Percentiles rank a stretch among this genome's conserved stretches.
These are phyloP conservation scores for Podarcis cretensis DNA, from an alignment of 2,113 vertebrate species.

Conservation along the genomic window DNA sequence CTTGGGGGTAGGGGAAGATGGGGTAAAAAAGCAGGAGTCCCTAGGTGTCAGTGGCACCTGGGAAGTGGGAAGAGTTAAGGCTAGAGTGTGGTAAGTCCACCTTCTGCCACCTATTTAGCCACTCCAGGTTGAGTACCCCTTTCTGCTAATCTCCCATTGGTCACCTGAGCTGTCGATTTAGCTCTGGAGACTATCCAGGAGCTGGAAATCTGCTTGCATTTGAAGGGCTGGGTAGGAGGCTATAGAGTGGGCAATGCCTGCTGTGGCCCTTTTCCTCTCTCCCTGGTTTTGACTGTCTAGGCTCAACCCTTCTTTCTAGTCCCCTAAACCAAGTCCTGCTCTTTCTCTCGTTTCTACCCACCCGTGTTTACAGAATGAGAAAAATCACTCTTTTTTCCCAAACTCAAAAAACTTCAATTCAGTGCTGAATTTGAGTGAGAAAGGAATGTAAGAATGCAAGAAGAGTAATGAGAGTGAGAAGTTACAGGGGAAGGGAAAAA, in stretches of 20 bases:
- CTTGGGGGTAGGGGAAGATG: background rate
- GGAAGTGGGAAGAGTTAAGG: background rate
- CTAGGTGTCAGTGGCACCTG: background rate
- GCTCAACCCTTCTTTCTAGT: background rate
- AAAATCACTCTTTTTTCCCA: background rate
- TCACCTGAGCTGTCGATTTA: background rate
- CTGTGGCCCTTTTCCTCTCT: background rate
- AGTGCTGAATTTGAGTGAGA: background rate
- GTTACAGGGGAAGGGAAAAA: background rate
- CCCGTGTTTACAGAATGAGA: background rate
- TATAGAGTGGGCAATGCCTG: background rate
- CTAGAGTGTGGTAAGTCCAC: background rate
- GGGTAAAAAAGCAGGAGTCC: background rate
- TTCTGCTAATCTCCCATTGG: background rate
- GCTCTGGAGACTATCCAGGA: background rate
- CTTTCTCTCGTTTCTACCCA: background rate
- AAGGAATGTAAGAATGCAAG: background rate
- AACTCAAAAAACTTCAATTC: background rate
- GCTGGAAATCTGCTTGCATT: background rate
- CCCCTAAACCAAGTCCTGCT: background rate
- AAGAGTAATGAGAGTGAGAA: background rate
- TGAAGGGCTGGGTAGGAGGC: background rate
- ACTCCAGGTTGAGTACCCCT: background rate
- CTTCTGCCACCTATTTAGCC: background rate
- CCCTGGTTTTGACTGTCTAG: background rate